Conservation (phyloP, 2,797 vertebrate species). For the Cuniculus paca region DNA sequence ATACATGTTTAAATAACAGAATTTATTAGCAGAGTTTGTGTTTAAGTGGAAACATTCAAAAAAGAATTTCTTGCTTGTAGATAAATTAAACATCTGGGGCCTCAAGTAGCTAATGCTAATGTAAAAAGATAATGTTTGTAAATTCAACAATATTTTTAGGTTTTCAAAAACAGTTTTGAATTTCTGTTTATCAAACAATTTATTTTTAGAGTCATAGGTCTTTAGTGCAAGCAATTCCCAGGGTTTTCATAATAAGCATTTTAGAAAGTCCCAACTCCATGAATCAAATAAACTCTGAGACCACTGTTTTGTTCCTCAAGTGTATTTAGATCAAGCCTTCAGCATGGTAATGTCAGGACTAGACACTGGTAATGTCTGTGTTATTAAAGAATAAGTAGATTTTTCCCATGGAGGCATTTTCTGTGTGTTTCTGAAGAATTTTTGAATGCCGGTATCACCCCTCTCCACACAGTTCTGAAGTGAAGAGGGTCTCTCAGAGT, state of each 20-base stretch:
- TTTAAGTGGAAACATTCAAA: slow-evolving; percentile 75
- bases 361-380: neutral
- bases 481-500: slow-evolving; percentile 40
- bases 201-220: neutral
- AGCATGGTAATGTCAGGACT: neutral
- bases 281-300: neutral
- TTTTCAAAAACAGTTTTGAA: slow-evolving; percentile 7
- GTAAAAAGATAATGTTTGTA: slow-evolving; percentile 79
- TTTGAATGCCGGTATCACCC: neutral
- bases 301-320: neutral
- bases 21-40: slow-evolving; percentile 67
- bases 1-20: slow-evolving; percentile 47
- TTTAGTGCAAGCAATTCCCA: slow-evolving; percentile 35
- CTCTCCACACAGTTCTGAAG: neutral
- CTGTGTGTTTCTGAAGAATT: neutral
- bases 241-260: neutral
- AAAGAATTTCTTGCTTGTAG: slow-evolving; percentile 80
- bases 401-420: neutral
- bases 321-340: slow-evolving; percentile 18
- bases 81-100: slow-evolving; percentile 78
- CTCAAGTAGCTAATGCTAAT: slow-evolving; percentile 83
- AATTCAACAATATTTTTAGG: slow-evolving; percentile 76
- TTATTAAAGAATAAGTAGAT: neutral
- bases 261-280: neutral
- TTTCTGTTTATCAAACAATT: slow-evolving; percentile 36